A percentile compares a stretch with the other conserved stretches of the same genome.
Evolutionary conservation across 2,888 invertebrate genomes (phyloP).

Genomic region (Volucella bombylans): DNA sequence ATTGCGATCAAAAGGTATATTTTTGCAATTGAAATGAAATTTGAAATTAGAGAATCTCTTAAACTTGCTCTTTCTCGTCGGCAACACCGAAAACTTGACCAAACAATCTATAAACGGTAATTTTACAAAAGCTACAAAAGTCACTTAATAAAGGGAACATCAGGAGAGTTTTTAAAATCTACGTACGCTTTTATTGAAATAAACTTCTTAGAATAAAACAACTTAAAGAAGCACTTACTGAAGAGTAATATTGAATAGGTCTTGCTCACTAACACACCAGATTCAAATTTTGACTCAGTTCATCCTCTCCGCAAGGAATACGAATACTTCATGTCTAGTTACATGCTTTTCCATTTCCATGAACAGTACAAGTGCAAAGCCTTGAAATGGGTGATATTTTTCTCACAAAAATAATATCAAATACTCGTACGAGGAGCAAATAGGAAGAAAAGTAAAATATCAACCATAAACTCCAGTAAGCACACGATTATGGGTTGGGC

Average conservation of each 20-base stretch:
- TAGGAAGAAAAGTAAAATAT: background rate
- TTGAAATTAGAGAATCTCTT: no score
- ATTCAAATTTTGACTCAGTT: no score
- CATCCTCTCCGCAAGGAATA: background rate
- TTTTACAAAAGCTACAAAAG: background rate
- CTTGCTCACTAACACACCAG: background rate
- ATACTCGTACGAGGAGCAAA: background rate
- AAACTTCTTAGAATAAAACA: background rate
- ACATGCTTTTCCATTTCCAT: slow-evolving; percentile 10
- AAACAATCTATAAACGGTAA: no score
- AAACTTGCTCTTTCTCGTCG: no score
- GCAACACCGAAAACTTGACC: no score
- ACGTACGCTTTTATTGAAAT: background rate
- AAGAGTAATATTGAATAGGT: background rate
- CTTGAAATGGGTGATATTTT: background rate
- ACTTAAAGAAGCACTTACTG: background rate
- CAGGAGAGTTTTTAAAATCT: background rate
- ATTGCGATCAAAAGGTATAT: no score
- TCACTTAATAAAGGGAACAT: background rate
- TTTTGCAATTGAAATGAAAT: no score
- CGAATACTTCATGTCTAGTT: background rate
- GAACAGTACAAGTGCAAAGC: background rate
- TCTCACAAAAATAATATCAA: no score
- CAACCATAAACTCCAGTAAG: background rate
- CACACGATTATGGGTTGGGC: background rate